phyloP scores from a whole-genome alignment of 1,140 invertebrate genomes.

The Zaprionus lachaisei region DNA sequence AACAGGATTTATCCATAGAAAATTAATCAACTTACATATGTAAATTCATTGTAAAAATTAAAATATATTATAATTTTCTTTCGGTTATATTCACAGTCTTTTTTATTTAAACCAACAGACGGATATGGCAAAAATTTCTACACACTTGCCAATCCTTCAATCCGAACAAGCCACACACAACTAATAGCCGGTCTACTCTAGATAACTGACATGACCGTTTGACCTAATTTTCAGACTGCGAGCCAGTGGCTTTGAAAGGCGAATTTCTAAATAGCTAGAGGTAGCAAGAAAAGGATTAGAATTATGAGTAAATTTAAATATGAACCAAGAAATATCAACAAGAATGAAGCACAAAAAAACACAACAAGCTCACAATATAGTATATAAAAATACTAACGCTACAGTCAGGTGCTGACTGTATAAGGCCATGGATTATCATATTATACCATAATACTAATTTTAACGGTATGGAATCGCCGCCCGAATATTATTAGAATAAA shows the following conservation, averaged over 20 bases:
- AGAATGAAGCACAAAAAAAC: constrained; percentile 39
- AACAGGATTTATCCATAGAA: too few relatives aligned
- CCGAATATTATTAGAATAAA: too few relatives aligned
- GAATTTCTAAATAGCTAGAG: too few relatives aligned
- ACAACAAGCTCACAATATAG: too few relatives aligned
- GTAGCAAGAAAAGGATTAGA: constrained; percentile 9
- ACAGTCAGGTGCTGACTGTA: too few relatives aligned
- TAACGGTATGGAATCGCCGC: too few relatives aligned
- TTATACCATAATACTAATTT: too few relatives aligned
- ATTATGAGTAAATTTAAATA: constrained; percentile 71
- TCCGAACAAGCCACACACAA: constrained; percentile 33
- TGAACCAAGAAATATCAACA: constrained; percentile 55
- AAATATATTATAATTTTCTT: constrained; percentile 47
- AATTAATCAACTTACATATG: neutral
- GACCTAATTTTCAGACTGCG: constrained; percentile 73
- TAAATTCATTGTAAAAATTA: constrained; percentile 25
- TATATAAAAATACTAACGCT: too few relatives aligned
- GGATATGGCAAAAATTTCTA: constrained; percentile 26
- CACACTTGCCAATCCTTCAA: constrained; percentile 16
- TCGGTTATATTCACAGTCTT: constrained; percentile 56
- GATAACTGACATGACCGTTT: constrained; percentile 77
- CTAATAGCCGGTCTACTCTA: constrained; percentile 46
- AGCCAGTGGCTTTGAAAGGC: constrained; percentile 51
- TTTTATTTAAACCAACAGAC: constrained; percentile 69
- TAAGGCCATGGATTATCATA: too few relatives aligned